Conservation (phyloP, 2,888 invertebrate genomes). For the Lampropteryx suffumata region DNA sequence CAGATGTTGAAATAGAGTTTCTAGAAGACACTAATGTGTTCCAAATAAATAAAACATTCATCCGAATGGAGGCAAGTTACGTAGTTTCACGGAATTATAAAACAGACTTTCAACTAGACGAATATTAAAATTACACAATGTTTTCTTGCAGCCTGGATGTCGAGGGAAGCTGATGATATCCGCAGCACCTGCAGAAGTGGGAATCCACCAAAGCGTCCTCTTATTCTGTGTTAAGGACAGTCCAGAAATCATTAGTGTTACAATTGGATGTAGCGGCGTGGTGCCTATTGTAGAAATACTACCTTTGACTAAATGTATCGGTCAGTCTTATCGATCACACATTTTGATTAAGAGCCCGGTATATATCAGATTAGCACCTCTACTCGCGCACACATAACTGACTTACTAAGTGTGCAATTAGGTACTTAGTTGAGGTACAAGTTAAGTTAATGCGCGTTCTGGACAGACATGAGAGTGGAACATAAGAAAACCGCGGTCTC, state of each 20-base stretch:
- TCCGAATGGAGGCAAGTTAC: slow-evolving; percentile 58
- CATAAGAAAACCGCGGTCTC: no score
- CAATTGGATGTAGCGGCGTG: slow-evolving; percentile 77
- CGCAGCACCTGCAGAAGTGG: slow-evolving; percentile 67
- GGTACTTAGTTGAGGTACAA: no score
- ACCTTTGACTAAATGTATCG: slow-evolving; percentile 65
- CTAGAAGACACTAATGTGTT: slow-evolving; percentile 70
- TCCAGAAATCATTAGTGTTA: slow-evolving; percentile 78
- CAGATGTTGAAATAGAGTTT: slow-evolving; percentile 73
- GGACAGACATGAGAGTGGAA: no score
- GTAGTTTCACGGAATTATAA: no score
- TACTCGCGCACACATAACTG: no score
- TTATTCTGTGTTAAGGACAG: slow-evolving; percentile 81
- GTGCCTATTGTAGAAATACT: slow-evolving; percentile 76
- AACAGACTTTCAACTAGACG: no score
- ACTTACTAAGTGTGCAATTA: no score
- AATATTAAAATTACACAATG: background rate
- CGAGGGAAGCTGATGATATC: slow-evolving; percentile 61
- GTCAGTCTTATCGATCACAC: slow-evolving; percentile 36
- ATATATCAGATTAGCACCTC: background rate
- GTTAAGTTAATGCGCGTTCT: no score
- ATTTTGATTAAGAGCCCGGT: background rate
- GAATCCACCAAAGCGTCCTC: slow-evolving; percentile 53
- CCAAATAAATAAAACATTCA: slow-evolving; percentile 60
- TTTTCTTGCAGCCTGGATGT: slow-evolving; percentile 60